Evolutionary conservation across 2,888 invertebrate genomes (phyloP), one percentile per base, ranked within the genome.

Genomic region (Mechanitis mazaeus): DNA sequence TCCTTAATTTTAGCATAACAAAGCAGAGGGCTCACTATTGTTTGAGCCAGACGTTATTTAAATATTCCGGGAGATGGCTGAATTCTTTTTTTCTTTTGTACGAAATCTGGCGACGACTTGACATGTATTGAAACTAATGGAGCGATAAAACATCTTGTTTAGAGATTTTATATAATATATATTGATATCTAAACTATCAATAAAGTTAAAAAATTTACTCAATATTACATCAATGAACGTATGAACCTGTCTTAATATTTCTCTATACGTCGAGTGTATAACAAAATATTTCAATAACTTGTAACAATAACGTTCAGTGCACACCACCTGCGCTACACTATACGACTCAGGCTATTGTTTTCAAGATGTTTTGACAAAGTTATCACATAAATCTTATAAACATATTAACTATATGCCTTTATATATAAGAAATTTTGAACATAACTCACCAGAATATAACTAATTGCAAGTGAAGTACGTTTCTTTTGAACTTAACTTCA

Each of bases 11-110:
- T 81, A 82, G 77, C 84, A 84, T 84, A 81, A 85, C 84, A 86
- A 87, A 83, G 81, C 76, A 71, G 72, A 74, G 77, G 79, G 80
- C 73, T 77, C 77, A 71, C 82, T 81, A 85, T 88, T 87, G 87
- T 88, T 85, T 81, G 71, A 76, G 69, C 75, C 86, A 85, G 86
- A 87, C 86, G 80, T 78, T 84, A 85, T 88, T 86, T 87, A 87
- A 87, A 87, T 85, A 83, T 82, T 75, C 80, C 76, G 75, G 74
- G 68, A 65, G 69, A 68, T 76, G 72, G 70, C 77, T 74, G 72
- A 65, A 72, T 70, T 71, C 73, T 75, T 74, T 73, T 70, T 68
- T 61, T 64, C 72, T 79, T 78, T 78, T 72, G 67, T 71, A 72
- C 71, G 72, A 78, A 77, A 81, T 75, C 79, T 74, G 82, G 76